Evolutionary conservation across 1,140 invertebrate species (phyloP).

Genomic region (Trachymyrmex cornetzi): DNA sequence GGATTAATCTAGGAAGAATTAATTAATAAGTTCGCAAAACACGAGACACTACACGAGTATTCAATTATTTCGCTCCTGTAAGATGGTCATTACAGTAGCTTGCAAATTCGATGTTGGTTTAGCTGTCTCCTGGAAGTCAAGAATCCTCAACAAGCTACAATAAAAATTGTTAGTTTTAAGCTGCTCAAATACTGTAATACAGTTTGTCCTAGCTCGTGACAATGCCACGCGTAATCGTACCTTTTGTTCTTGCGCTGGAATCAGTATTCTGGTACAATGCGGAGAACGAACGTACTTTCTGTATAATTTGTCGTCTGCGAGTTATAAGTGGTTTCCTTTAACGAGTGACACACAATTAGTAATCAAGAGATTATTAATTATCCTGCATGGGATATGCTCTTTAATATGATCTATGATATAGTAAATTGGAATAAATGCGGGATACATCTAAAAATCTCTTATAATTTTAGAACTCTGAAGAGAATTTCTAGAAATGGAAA

Average conservation of each 20-base stretch:
- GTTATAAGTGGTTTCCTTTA: not conserved
- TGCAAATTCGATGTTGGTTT: constrained; percentile 12
- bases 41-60: not conserved
- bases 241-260: not conserved
- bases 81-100: constrained; percentile 1
- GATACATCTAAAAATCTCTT: not conserved
- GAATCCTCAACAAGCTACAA: constrained; percentile 12
- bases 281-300: not conserved
- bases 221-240: not conserved
- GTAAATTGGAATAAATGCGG: not conserved
- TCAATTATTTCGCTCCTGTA: not conserved
- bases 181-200: constrained; percentile 15
- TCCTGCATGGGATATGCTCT: not conserved
- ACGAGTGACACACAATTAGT: not conserved
- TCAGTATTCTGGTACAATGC: not conserved
- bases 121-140: not conserved
- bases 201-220: not conserved
- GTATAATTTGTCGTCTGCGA: not conserved
- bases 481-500: not conserved
- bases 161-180: constrained; percentile 16
- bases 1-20: constrained; percentile 12
- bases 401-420: not conserved
- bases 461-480: not conserved
- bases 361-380: not conserved
- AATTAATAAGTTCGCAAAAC: constrained; percentile 16